Evolutionary conservation across 2,797 vertebrate genomes (phyloP), one percentile per base, ranked within the genome.

Genomic region (Bryconaethiops microstoma): DNA sequence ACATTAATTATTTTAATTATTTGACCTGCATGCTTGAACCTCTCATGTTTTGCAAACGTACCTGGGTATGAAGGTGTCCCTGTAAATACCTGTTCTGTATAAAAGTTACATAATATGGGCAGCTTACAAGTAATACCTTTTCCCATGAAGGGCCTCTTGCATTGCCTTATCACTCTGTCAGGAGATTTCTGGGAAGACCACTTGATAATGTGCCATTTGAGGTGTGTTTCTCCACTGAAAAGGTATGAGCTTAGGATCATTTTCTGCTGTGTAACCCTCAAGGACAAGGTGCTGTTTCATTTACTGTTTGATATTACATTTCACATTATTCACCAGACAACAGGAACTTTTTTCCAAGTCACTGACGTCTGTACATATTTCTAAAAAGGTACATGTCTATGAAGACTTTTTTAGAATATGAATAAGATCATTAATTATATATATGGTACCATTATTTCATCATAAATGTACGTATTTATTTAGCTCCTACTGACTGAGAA

Each of bases 211-310:
- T 63, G 59, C 23, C 59, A 60, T 25, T 25, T 23, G 59, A 25
- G 7, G 25, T 35, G 21, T 13, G 10, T 8, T 25, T 29, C 12
- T 60, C 13, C 25, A 10, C 13, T 13, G 59, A 25, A 62, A 25
- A 14, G 23, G 13, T 14, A 14, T 17, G 13, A 17, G 60, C 60
- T 63, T 63, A 60, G 59, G 42, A 48, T 69, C 12, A 69, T 14
- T 69, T 21, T 48, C 45, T 23, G 42, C 45, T n/a, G 12, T 74
- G 29, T 80, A 60, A 52, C 14, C 14, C 54, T 21, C 42, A 59
- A 40, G 35, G 60, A 79, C 64, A 70, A 65, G 70, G 29, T 79
- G 73, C 70, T 74, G 63, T 65, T 65, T 35, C 14, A 19, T 65
- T 39, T 39, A 39, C 29, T 35, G 14, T 65, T 21, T 35, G 63